Percentiles rank a stretch among this genome's conserved stretches.
These are phyloP conservation scores for Heterotis niloticus DNA, from an alignment of 2,113 vertebrate genomes.

Conservation along the genomic window DNA sequence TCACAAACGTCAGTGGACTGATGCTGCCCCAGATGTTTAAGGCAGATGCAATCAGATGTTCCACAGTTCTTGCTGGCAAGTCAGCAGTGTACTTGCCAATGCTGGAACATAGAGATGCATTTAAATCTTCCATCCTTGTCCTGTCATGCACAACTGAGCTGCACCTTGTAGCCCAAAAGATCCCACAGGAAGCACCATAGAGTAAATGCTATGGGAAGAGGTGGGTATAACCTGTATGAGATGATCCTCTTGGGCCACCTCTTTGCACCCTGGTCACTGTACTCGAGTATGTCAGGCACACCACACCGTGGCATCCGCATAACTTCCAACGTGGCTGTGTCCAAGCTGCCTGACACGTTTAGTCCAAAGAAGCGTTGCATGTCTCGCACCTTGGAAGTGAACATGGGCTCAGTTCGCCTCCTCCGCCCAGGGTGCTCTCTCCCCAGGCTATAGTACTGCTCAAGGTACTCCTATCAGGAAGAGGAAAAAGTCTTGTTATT, in stretches of 20 bases:
- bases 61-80: slow-evolving; percentile 55
- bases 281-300: slow-evolving; percentile 63
- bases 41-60: slow-evolving; percentile 58
- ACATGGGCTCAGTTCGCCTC: slow-evolving; percentile 50
- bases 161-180: neutral
- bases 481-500: neutral
- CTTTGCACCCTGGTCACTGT: slow-evolving; percentile 45
- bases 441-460: slow-evolving; percentile 56
- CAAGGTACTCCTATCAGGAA: slow-evolving; percentile 61
- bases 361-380: slow-evolving; percentile 70
- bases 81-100: slow-evolving; percentile 64
- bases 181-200: neutral
- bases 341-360: slow-evolving; percentile 56
- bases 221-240: slow-evolving; percentile 58
- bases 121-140: neutral
- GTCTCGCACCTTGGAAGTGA: slow-evolving; percentile 61
- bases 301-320: slow-evolving; percentile 66
- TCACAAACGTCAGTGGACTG: slow-evolving; percentile 59
- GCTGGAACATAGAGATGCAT: slow-evolving; percentile 42
- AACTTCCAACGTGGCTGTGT: slow-evolving; percentile 53
- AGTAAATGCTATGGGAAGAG: neutral
- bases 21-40: slow-evolving; percentile 60
- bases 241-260: slow-evolving; percentile 63
- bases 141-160: neutral
- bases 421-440: slow-evolving; percentile 42